Percentiles rank a stretch among this genome's conserved stretches.
Conservation (phyloP, 1,140 invertebrate genomes). For the Phortica variegata region DNA sequence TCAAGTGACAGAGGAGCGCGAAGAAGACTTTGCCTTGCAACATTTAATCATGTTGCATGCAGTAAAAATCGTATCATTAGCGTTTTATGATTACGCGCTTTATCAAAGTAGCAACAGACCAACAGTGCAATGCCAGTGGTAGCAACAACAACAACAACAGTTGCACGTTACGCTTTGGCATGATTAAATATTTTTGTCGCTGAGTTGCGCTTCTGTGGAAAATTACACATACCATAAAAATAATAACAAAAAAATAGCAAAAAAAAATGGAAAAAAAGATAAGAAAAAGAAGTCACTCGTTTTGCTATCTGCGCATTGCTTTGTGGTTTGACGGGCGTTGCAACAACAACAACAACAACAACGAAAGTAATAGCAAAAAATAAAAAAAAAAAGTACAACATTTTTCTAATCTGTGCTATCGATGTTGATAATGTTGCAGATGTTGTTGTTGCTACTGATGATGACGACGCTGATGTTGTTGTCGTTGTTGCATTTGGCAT, state of each 20-base stretch:
- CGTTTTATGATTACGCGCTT: slow-evolving; percentile 49
- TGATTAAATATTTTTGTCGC: slow-evolving; percentile 38
- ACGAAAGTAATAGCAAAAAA: slow-evolving; percentile 27
- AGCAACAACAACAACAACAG: slow-evolving; percentile 5
- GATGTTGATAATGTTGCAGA: slow-evolving; percentile 11
- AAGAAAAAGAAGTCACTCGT: no score
- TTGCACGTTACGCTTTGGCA: not conserved
- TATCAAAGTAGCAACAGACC: slow-evolving; percentile 36
- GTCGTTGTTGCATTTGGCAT: slow-evolving; percentile 10
- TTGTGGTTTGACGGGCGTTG: no score
- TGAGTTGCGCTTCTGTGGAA: slow-evolving; percentile 26
- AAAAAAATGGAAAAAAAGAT: slow-evolving; percentile 1
- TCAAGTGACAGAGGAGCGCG: no score
- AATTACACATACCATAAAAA: slow-evolving; percentile 20
- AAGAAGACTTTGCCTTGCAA: slow-evolving; percentile 17
- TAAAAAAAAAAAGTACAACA: slow-evolving; percentile 22
- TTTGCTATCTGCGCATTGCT: no score
- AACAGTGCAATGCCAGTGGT: not conserved
- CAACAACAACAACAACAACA: slow-evolving; percentile 13
- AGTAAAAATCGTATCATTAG: slow-evolving; percentile 47
- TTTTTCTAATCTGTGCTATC: slow-evolving; percentile 40
- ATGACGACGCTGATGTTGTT: slow-evolving; percentile 9
- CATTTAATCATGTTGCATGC: slow-evolving; percentile 48
- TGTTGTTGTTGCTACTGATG: slow-evolving; percentile 6
- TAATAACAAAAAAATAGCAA: slow-evolving; percentile 1